Evolutionary conservation across 1,140 invertebrate species (phyloP), one percentile per base, ranked within the genome.

Genomic region (Coelopa frigida): DNA sequence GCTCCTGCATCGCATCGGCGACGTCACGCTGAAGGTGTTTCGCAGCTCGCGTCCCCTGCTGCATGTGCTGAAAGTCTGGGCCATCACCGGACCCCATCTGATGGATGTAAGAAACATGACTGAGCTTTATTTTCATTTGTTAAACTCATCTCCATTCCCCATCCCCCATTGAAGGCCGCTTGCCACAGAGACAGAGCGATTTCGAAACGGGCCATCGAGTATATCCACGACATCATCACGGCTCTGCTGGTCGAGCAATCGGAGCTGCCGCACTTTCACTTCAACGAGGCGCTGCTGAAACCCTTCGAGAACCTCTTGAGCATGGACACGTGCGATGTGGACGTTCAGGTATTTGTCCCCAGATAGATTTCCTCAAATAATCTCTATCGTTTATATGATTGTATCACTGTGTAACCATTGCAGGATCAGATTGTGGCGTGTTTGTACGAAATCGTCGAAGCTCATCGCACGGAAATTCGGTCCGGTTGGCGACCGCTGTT

Each of bases 401-500:
- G 27, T 29, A 29, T n/a, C 27, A 8, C 7, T 29, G 27, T 7
- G 7, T 29, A 8, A 29, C 7, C n/a, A 29, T 21, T 75, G 59
- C 63, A 81, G 76, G 80, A 82, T 57, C 80, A 95, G 83, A 93
- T 96, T 59, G 87, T 95, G 29, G 90, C 89, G 47, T 94, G 89
- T 52, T 85, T 95, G 18, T 95, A 91, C 70, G 91, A 94, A 71
- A 91, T 94, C 62, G 92, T 96, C 0, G 93, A 96, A 73, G 89
- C 88, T 0, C 92, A 91, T 63, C 79, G 87, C 57, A 84, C 84
- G 14, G 91, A 96, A 72, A 94, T 95, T 14, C 78, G 85, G 55
- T 94, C 91, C 0, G 93, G 91, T 0, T 96, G 93, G 93, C 72
- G 91, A 36, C 89, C 93, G 2, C 70, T 95, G 3, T 96, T 96